Base-by-base conservation (phyloP, 2,888 invertebrate species). In the Conistra vaccinii region DNA sequence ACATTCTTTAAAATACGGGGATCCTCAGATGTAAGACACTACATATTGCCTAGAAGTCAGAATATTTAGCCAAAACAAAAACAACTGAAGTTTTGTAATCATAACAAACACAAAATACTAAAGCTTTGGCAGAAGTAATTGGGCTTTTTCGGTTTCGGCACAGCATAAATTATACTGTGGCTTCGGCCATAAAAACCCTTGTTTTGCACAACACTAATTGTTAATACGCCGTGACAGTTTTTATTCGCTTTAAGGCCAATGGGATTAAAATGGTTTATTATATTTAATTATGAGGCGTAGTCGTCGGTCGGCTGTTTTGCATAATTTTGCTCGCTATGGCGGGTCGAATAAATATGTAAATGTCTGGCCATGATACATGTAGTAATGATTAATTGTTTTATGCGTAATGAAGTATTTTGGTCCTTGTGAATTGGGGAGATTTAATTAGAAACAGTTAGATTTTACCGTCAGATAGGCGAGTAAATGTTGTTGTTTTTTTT, bases 231-330 rank as follows among this genome's bases (percentile, higher is more conserved):
- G 53, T 71, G 78, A 84, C 76, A 80, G 73, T 86, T 85, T 74
- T 82, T 78, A 80, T 74, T 55, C 53, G 65, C 74, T 84, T 76
- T 82, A 76, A 87, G 86, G 85, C 75, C 85, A 77, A 76, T 80
- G 58, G 48, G 68, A 81, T 83, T 87, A 83, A 81, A 82, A 84
- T 85, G 63, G 61, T 87, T 86, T 85, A 86, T 85, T 84, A 84
- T 80, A 83, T 85, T 86, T 81, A 85, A 86, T 85, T 83, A 80
- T 32, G 62, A 73, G 63, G 60, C 55, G 51, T 69, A 70, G 51
- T 69, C 73, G 67, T 55, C 42, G 61, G 26, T 45, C 53, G 42
- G 39, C 60, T 75, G 68, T 65, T 85, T 83, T 80, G 78, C 81
- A 85, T 87, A 85, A 85, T 76, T 76, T 62, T 35, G 58, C 68